Percentiles rank a stretch among this genome's conserved stretches.
These are phyloP conservation scores for Melanotaenia trifasciata DNA, from an alignment of 2,797 vertebrate genomes.

Conservation along the genomic window DNA sequence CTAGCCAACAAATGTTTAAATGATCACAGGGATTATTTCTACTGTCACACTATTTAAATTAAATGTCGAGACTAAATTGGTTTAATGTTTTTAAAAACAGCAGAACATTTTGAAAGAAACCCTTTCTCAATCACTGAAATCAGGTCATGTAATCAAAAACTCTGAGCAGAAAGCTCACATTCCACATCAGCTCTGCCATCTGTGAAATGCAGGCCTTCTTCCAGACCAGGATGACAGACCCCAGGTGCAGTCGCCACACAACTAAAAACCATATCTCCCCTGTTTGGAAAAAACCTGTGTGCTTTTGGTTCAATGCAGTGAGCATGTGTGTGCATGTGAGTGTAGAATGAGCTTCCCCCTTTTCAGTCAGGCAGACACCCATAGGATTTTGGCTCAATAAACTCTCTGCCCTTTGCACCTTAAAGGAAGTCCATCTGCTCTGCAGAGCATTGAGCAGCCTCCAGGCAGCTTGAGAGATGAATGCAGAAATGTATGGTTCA, in stretches of 20 bases:
- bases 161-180: constrained; percentile 28
- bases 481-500: constrained; percentile 57
- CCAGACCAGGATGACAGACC: constrained; percentile 52
- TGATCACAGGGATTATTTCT: background rate
- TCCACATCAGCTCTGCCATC: constrained; percentile 66
- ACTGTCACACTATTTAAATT: constrained; percentile 1
- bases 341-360: constrained; percentile 58
- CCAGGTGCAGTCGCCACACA: constrained; percentile 59
- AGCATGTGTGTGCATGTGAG: constrained; percentile 17
- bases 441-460: constrained; percentile 65
- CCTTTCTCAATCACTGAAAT: constrained; percentile 52
- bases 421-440: constrained; percentile 78
- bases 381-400: constrained; percentile 78
- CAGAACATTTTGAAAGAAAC: constrained; percentile 31
- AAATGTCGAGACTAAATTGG: constrained; percentile 5
- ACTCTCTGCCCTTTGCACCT: constrained; percentile 74
- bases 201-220: constrained; percentile 61
- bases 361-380: constrained; percentile 71
- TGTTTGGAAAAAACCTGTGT: constrained; percentile 20
- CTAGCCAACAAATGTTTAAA: background rate
- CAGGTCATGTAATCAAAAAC: constrained; percentile 66
- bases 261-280: constrained; percentile 53
- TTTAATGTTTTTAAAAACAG: constrained; percentile 18
- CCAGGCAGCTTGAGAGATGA: constrained; percentile 59
- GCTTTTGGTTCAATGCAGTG: constrained; percentile 36